Evolutionary conservation across 2,888 invertebrate species (phyloP).

Genomic region (Calameuta idolon): DNA sequence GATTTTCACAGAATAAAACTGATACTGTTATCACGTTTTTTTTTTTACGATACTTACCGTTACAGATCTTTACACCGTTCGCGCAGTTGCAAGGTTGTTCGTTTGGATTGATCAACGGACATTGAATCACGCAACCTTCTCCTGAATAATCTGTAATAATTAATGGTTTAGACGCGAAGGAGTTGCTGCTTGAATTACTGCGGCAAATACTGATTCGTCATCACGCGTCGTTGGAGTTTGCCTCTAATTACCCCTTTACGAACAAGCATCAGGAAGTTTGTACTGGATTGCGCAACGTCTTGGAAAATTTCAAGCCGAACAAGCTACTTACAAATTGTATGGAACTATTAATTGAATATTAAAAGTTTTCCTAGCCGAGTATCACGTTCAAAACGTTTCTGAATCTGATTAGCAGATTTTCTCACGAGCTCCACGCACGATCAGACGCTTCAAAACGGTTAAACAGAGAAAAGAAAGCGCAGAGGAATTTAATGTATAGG

Average conservation of each 20-base stretch:
- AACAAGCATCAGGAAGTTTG: neutral
- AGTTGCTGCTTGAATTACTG: neutral
- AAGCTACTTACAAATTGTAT: neutral
- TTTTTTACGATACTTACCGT: conserved; percentile 58
- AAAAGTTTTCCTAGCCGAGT: neutral
- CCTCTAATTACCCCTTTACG: neutral
- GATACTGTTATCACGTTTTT: neutral
- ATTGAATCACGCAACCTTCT: conserved; percentile 66
- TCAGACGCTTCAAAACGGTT: neutral
- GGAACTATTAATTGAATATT: neutral
- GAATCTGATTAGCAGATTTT: neutral
- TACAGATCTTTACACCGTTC: conserved; percentile 59
- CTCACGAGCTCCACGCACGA: neutral
- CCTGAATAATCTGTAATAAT: conserved; percentile 65
- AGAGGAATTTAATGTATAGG: neutral
- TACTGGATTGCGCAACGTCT: neutral
- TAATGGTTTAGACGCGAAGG: neutral
- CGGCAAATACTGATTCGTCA: neutral
- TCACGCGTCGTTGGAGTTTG: neutral
- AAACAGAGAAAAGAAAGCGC: no score
- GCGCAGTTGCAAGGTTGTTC: conserved; percentile 67
- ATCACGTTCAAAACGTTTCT: neutral
- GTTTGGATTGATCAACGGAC: conserved; percentile 65
- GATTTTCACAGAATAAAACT: neutral
- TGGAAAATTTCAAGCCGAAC: neutral